A percentile compares a stretch with the other conserved stretches of the same genome.
phyloP scores from a whole-genome alignment of 2,113 vertebrate species.

The Gulo gulo region DNA sequence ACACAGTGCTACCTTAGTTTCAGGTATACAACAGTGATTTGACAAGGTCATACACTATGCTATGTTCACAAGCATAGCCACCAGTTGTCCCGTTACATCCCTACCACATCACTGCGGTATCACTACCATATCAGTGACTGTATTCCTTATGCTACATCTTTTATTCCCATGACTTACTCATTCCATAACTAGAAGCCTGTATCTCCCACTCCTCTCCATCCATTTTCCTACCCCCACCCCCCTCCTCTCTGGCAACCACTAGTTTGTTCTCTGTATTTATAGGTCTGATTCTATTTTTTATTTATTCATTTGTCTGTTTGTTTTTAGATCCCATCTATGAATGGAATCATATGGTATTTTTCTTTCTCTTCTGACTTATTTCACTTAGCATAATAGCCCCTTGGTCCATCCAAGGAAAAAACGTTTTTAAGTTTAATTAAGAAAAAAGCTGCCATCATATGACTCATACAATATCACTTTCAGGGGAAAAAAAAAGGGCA shows the following conservation, averaged over 20 bases:
- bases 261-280: not conserved
- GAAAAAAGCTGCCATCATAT: not conserved
- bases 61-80: not conserved
- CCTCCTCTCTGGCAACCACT: not conserved
- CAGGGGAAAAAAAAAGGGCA: not conserved
- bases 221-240: not conserved
- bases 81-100: not conserved
- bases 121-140: not conserved
- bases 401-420: not conserved
- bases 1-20: not conserved
- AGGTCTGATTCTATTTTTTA: not conserved
- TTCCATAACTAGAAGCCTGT: not conserved
- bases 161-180: not conserved
- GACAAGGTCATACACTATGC: not conserved
- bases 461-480: not conserved
- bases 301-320: not conserved
- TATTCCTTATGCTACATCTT: not conserved
- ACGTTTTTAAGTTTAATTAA: not conserved
- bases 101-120: too few species aligned
- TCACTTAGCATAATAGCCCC: not conserved
- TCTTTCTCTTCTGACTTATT: not conserved
- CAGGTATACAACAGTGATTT: not conserved
- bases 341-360: not conserved
- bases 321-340: not conserved
- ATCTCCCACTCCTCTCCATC: too few species aligned